phyloP scores from a whole-genome alignment of 2,888 invertebrate genomes.

The Myopa testacea region DNA sequence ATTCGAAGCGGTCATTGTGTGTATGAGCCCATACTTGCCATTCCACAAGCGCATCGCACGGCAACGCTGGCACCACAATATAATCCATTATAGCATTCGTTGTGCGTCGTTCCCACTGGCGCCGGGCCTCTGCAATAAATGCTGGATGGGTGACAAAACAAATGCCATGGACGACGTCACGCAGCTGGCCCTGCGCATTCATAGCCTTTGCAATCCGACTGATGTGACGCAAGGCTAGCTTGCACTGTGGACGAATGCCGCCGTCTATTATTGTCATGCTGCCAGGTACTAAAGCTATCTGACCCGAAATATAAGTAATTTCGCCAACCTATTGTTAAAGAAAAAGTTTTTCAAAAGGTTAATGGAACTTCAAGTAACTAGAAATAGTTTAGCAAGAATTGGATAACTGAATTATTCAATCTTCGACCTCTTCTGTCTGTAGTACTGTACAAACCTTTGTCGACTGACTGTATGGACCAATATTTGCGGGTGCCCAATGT shows the following conservation, averaged over 20 bases:
- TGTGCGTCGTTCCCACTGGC: conserved; percentile 85
- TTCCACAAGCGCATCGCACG: conserved; percentile 84
- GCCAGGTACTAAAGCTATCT: conserved; percentile 90
- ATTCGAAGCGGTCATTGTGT: conserved; percentile 88
- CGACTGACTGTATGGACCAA: conserved; percentile 96
- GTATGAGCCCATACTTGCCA: conserved; percentile 95
- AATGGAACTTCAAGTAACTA: not conserved
- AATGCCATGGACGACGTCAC: conserved; percentile 88
- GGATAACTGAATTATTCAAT: not conserved
- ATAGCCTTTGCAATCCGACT: conserved; percentile 84
- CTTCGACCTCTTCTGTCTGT: not conserved
- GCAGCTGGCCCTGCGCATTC: conserved; percentile 79
- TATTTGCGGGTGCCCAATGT: conserved; percentile 98
- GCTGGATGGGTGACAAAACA: conserved; percentile 85
- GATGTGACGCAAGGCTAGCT: conserved; percentile 85
- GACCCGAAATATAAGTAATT: conserved; percentile 88
- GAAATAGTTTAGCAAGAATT: not conserved
- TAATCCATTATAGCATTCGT: conserved; percentile 90
- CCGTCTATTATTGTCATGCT: conserved; percentile 80
- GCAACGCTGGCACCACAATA: conserved; percentile 84
- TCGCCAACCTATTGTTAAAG: conserved; percentile 76
- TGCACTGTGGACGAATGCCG: conserved; percentile 84
- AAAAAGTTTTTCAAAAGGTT: not conserved
- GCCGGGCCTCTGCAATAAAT: conserved; percentile 79
- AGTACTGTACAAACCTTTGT: conserved; percentile 74